A percentile compares a stretch with the other conserved stretches of the same genome.
Evolutionary conservation across 2,113 vertebrate genomes (phyloP).

Genomic region (Calidris pugnax): DNA sequence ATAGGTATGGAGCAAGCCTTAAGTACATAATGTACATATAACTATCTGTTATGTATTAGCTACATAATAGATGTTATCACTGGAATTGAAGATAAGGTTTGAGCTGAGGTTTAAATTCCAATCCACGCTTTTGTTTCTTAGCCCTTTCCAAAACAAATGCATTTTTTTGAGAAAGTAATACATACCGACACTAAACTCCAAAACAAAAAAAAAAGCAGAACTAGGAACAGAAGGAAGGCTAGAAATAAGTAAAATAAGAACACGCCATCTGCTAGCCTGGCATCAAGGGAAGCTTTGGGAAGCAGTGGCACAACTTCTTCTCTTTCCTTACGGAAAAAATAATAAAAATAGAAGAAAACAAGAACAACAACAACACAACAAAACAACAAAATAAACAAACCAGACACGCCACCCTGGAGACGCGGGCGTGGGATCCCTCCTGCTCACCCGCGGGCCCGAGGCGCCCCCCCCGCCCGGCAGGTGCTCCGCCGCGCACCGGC

Average conservation of each 20-base stretch:
- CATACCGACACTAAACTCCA: rapidly evolving
- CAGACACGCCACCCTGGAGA: background rate
- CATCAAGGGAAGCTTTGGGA: background rate
- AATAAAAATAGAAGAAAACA: too few relatives aligned
- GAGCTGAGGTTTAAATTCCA: background rate
- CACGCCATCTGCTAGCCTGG: background rate
- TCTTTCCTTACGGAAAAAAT: background rate
- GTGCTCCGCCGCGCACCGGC: background rate
- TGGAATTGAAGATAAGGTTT: background rate
- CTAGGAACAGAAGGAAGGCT: background rate
- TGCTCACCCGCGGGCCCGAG: background rate
- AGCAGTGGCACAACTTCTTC: background rate
- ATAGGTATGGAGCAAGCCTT: background rate
- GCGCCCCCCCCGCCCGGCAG: background rate
- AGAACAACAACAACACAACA: background rate
- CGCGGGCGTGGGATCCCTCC: background rate
- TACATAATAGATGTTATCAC: background rate
- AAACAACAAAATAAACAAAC: background rate
- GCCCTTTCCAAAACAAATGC: background rate
- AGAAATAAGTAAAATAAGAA: background rate
- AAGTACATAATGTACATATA: too few relatives aligned
- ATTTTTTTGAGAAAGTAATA: background rate
- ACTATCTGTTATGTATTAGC: too few relatives aligned
- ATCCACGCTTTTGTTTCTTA: rapidly evolving
- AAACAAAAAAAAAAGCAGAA: background rate